A percentile compares a stretch with the other conserved stretches of the same genome.
Evolutionary conservation across 2,113 vertebrate species (phyloP).

Genomic region (Platichthys flesus): DNA sequence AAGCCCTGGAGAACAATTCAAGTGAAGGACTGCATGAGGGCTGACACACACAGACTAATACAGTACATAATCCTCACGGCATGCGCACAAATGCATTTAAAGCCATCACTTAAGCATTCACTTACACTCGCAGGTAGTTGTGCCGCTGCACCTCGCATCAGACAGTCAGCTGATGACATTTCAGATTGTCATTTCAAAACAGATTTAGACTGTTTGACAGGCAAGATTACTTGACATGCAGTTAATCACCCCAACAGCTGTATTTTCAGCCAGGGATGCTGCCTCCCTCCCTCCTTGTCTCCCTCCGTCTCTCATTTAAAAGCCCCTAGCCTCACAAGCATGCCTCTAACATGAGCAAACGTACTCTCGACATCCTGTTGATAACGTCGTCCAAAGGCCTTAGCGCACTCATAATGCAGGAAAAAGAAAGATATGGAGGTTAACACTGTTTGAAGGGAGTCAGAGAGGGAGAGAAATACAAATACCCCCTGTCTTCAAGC

Average conservation of each 20-base stretch:
- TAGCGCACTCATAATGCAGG: neutral
- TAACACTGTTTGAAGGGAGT: neutral
- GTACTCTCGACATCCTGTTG: neutral
- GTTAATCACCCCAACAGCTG: constrained; percentile 39
- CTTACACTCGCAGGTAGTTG: neutral
- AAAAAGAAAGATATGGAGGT: neutral
- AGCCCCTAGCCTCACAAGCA: constrained; percentile 37
- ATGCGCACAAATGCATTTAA: neutral
- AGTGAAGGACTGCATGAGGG: neutral
- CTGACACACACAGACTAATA: neutral
- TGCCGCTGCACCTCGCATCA: constrained; percentile 10
- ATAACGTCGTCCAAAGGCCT: constrained; percentile 1
- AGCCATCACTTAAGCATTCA: constrained; percentile 10
- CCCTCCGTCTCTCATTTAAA: constrained; percentile 15
- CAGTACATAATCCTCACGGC: neutral
- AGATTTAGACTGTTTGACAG: constrained; percentile 19
- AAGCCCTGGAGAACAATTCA: neutral
- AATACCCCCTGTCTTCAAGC: neutral
- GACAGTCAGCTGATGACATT: constrained; percentile 60
- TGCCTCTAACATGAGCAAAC: constrained; percentile 23
- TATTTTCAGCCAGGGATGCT: constrained; percentile 39
- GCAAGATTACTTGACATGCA: constrained; percentile 34
- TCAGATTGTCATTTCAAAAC: constrained; percentile 10
- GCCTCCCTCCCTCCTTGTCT: constrained; percentile 1
- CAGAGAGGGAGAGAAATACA: neutral